Evolutionary conservation across 2,888 invertebrate species (phyloP).

Genomic region (Nezara viridula): DNA sequence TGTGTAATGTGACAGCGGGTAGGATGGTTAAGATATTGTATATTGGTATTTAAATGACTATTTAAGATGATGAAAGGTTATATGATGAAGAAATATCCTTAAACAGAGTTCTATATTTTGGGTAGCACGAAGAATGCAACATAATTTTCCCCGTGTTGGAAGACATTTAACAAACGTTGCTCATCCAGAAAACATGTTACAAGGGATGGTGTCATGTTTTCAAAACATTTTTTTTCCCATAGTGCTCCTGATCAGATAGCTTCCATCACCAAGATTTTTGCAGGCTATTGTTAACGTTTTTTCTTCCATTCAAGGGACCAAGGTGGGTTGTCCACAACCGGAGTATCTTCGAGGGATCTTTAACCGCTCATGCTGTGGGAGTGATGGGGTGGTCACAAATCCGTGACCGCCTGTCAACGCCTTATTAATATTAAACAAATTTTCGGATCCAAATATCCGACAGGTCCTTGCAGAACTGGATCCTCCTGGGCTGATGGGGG

Average conservation of each 20-base stretch:
- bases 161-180: neutral
- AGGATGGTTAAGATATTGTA: neutral
- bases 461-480: conserved; percentile 39
- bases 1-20: neutral
- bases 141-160: neutral
- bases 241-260: neutral
- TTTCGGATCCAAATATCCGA: conserved; percentile 39
- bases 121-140: neutral
- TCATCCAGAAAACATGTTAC: conserved; percentile 5
- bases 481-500: conserved; percentile 16
- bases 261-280: conserved; percentile 28
- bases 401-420: conserved; percentile 54
- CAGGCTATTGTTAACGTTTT: conserved; percentile 16
- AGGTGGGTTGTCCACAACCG: neutral
- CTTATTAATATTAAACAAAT: conserved; percentile 49
- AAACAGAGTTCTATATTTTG: too few species aligned
- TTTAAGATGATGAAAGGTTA: too few species aligned
- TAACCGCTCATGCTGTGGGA: conserved; percentile 45
- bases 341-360: conserved; percentile 47
- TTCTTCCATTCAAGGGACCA: neutral
- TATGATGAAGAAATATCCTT: too few species aligned
- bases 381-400: conserved; percentile 45
- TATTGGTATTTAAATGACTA: neutral
- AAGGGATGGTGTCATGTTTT: neutral
- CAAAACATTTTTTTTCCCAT: conserved; percentile 39